Evolutionary conservation across 2,113 vertebrate species (phyloP).

Genomic region (Catagonus wagneri): DNA sequence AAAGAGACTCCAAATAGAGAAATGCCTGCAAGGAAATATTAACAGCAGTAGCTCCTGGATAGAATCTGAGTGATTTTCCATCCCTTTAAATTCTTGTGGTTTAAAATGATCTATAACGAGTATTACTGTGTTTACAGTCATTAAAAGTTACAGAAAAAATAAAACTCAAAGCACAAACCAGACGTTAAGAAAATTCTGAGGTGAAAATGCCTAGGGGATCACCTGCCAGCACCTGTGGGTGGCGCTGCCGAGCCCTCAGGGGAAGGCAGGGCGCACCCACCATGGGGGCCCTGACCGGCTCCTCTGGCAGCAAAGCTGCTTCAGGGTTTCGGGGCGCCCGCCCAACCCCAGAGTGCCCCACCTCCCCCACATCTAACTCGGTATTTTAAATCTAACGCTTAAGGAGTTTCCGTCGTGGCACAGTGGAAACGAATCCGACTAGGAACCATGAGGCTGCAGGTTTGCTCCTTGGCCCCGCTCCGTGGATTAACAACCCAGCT

Average conservation of each 20-base stretch:
- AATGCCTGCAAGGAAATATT: neutral
- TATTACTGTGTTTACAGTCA: conserved; percentile 30
- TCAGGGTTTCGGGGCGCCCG: neutral
- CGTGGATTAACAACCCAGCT: too few relatives aligned
- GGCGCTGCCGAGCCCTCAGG: neutral
- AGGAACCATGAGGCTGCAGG: too few relatives aligned
- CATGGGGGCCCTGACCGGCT: neutral
- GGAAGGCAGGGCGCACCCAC: neutral
- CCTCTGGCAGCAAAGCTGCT: neutral
- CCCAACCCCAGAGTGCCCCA: neutral
- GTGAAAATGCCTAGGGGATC: neutral
- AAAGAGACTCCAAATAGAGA: neutral
- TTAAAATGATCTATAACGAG: neutral
- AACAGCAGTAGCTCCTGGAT: neutral
- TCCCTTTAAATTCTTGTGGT: neutral
- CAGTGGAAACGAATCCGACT: too few relatives aligned
- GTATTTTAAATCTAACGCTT: neutral
- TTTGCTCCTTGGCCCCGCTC: too few relatives aligned
- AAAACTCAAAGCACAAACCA: neutral
- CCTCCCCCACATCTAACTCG: neutral
- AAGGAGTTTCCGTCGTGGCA: too few relatives aligned
- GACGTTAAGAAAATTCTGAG: neutral
- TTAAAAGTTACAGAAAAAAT: neutral
- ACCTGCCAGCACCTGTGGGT: neutral
- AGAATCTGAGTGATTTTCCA: neutral